phyloP scores from a whole-genome alignment of 1,140 invertebrate species.

The Lepeophtheirus salmonis region DNA sequence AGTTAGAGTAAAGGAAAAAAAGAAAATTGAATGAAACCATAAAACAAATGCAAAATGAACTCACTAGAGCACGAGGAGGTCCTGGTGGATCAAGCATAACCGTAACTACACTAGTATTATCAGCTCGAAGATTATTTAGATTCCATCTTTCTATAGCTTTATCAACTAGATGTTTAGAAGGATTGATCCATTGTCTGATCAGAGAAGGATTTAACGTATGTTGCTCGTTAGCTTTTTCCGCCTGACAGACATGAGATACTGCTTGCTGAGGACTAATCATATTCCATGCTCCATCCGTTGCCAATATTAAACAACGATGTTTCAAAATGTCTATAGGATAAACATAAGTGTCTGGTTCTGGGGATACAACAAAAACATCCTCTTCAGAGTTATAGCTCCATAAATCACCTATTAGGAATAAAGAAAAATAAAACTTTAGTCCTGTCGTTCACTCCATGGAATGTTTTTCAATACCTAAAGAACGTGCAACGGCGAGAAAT shows the following conservation, averaged over 20 bases:
- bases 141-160: constrained; percentile 46
- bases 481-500: constrained; percentile 83
- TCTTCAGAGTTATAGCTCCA: constrained; percentile 86
- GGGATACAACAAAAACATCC: constrained; percentile 85
- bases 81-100: constrained; percentile 77
- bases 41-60: neutral
- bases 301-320: constrained; percentile 75
- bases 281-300: constrained; percentile 91
- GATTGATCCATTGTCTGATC: constrained; percentile 49
- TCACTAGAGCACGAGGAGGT: constrained; percentile 35
- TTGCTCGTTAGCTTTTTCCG: constrained; percentile 58
- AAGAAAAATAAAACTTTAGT: too few species aligned
- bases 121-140: constrained; percentile 62
- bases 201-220: constrained; percentile 22
- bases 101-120: constrained; percentile 86
- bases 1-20: neutral
- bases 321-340: constrained; percentile 55
- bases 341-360: constrained; percentile 82
- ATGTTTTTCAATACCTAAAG: constrained; percentile 43
- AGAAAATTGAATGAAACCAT: neutral
- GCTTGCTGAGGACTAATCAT: constrained; percentile 59
- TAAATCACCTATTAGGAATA: constrained; percentile 45
- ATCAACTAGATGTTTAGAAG: constrained; percentile 72
- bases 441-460: too few species aligned
- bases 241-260: constrained; percentile 58